Evolutionary conservation across 2,888 invertebrate genomes (phyloP).

Genomic region (Chironomus riparius): DNA sequence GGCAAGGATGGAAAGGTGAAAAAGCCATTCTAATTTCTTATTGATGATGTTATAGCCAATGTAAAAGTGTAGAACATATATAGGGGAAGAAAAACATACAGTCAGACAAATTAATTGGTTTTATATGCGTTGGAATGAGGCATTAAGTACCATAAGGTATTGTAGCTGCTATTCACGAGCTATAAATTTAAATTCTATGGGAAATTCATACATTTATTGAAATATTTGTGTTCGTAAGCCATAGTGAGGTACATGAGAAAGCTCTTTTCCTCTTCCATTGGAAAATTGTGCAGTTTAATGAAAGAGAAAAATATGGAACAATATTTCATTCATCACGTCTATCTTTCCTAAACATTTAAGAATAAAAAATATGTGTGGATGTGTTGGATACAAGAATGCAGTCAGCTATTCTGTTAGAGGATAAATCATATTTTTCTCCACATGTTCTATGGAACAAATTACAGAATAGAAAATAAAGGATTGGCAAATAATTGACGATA

Average conservation of each 20-base stretch:
- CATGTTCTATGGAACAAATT: background rate
- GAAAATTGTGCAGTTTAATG: background rate
- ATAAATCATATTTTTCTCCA: background rate
- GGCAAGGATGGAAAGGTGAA: background rate
- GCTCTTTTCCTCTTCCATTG: background rate
- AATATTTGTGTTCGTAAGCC: background rate
- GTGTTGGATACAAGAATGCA: no score
- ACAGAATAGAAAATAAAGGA: background rate
- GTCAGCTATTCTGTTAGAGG: no score
- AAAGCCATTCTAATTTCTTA: constrained; percentile 26
- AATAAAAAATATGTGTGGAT: background rate
- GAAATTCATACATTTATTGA: background rate
- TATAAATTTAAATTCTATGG: constrained; percentile 5
- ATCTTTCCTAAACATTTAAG: background rate
- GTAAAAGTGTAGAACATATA: background rate
- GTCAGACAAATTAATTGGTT: constrained; percentile 26
- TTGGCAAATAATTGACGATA: constrained; percentile 17
- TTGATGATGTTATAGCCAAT: constrained; percentile 20
- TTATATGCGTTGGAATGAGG: background rate
- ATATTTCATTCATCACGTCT: constrained; percentile 7
- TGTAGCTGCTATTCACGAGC: background rate
- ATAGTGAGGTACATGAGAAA: background rate
- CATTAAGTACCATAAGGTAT: background rate
- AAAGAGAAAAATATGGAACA: constrained; percentile 1
- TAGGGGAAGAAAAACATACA: background rate